Conservation (phyloP, 2,113 vertebrate genomes). For the Pseudorhombus dupliciocellatus region DNA sequence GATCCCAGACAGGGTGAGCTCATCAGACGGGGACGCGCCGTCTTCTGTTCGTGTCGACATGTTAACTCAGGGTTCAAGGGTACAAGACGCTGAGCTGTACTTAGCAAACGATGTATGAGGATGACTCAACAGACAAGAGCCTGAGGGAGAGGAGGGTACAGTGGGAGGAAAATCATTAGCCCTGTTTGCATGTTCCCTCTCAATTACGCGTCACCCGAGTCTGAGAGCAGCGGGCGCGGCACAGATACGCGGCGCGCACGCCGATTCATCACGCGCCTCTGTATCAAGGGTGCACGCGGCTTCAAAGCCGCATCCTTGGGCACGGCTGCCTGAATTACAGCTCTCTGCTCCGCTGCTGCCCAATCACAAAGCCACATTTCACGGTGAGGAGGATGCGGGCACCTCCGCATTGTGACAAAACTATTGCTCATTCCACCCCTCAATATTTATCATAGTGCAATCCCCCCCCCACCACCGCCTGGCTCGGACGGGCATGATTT, state of each 20-base stretch:
- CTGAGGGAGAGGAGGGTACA: conserved; percentile 58
- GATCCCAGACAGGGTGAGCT: conserved; percentile 29
- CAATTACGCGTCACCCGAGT: conserved; percentile 67
- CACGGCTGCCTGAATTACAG: conserved; percentile 62
- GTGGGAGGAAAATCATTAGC: conserved; percentile 71
- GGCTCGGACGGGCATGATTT: conserved; percentile 67
- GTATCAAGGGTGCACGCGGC: conserved; percentile 25
- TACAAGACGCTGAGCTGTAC: conserved; percentile 48
- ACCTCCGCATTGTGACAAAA: conserved; percentile 68
- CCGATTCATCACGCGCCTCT: conserved; percentile 59
- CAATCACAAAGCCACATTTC: conserved; percentile 74
- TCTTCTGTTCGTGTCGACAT: conserved; percentile 33
- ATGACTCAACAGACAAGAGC: conserved; percentile 34
- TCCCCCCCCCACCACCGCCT: conserved; percentile 24
- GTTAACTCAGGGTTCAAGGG: conserved; percentile 24
- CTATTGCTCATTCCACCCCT: conserved; percentile 75
- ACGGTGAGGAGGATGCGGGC: conserved; percentile 40
- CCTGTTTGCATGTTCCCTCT: conserved; percentile 75
- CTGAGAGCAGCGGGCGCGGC: conserved; percentile 25
- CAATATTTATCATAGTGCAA: conserved; percentile 79
- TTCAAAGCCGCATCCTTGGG: conserved; percentile 46
- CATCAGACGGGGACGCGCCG: conserved; percentile 12
- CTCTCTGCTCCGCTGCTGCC: conserved; percentile 38
- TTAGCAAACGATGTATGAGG: conserved; percentile 62
- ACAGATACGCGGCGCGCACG: conserved; percentile 34